These are phyloP conservation scores for Maniola hyperantus DNA, from an alignment of 2,888 invertebrate genomes.

Conservation along the genomic window DNA sequence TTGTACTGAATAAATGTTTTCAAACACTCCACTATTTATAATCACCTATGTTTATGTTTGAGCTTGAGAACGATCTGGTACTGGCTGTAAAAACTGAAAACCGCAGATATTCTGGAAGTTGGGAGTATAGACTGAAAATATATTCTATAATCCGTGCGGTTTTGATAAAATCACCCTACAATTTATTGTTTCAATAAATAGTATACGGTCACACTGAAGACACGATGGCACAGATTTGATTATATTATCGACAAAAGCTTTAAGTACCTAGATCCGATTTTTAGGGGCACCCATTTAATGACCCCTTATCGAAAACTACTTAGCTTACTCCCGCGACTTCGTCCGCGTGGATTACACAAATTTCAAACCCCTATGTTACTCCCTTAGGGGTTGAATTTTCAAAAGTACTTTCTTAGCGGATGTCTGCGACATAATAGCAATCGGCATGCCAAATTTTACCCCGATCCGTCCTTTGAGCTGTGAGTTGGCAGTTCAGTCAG, in stretches of 20 bases:
- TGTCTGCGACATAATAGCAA: no score
- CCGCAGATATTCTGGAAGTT: slow-evolving; percentile 29
- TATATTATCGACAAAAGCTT: background rate
- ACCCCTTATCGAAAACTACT: no score
- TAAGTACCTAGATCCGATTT: background rate
- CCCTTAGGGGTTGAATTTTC: no score
- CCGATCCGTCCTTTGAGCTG: no score
- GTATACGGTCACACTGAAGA: background rate
- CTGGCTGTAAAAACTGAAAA: slow-evolving; percentile 27
- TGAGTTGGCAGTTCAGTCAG: no score
- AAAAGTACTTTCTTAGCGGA: no score
- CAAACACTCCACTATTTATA: slow-evolving; percentile 40
- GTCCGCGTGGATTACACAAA: no score
- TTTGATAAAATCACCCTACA: slow-evolving; percentile 11
- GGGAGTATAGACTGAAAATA: slow-evolving; percentile 14
- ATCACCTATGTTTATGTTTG: slow-evolving; percentile 38
- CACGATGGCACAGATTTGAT: background rate
- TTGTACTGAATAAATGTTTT: slow-evolving; percentile 36
- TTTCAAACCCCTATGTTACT: no score
- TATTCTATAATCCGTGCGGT: slow-evolving; percentile 6
- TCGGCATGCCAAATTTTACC: no score
- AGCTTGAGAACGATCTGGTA: slow-evolving; percentile 35
- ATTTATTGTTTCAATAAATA: slow-evolving; percentile 16
- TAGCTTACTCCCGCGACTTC: no score
- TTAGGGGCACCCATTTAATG: no score